Conservation (phyloP, 2,888 invertebrate species). For the Melinaea marsaeus region DNA sequence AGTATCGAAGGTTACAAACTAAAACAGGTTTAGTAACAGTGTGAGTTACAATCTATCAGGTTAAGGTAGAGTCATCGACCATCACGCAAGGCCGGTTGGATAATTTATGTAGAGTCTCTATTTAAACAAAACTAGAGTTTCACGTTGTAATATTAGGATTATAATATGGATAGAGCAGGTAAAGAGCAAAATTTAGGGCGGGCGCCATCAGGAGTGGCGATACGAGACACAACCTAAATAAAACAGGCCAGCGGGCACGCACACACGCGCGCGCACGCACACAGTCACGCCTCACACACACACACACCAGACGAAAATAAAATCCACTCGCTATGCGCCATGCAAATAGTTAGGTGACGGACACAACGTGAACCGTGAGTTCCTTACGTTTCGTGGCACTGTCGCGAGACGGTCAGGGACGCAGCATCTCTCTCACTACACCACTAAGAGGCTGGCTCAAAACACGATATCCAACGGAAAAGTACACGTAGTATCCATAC, state of each 20-base stretch:
- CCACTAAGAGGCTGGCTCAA: too few species aligned
- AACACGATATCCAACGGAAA: constrained; percentile 59
- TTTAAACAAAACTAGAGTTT: constrained; percentile 11
- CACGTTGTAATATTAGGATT: constrained; percentile 8
- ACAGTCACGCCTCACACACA: constrained; percentile 52
- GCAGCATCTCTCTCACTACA: constrained; percentile 58
- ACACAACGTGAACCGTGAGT: constrained; percentile 56
- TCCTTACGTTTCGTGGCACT: constrained; percentile 77
- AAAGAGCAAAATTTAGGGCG: constrained; percentile 34
- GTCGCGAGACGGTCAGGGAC: constrained; percentile 74
- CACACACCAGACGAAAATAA: constrained; percentile 75
- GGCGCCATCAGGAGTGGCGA: constrained; percentile 44
- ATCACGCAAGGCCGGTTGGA: constrained; percentile 17
- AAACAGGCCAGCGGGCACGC: constrained; percentile 68
- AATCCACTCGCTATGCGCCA: constrained; percentile 75
- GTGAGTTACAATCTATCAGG: constrained; percentile 18
- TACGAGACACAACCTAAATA: constrained; percentile 70
- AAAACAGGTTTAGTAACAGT: constrained; percentile 22
- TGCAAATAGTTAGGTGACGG: constrained; percentile 74
- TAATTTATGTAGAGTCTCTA: neutral
- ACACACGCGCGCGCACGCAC: constrained; percentile 45
- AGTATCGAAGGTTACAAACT: constrained; percentile 11
- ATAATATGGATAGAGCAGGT: constrained; percentile 28
- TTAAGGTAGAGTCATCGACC: constrained; percentile 26
- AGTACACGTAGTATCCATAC: constrained; percentile 67